Base-by-base conservation (phyloP, 2,113 vertebrate genomes). In the Prionailurus bengalensis region DNA sequence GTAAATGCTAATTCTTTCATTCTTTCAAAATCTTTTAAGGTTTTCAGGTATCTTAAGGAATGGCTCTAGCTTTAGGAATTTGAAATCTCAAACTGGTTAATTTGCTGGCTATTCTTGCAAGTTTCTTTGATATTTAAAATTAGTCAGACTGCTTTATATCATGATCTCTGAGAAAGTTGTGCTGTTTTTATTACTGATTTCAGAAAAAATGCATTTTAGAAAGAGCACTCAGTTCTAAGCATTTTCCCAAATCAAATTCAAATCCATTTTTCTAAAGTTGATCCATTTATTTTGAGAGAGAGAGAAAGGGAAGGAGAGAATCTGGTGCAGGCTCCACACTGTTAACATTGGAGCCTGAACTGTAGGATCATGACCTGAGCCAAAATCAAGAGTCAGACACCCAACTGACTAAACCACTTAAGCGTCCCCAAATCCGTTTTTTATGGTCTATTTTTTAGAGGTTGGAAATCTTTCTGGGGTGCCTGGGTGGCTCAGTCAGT, bases 101-200 rank as follows among this genome's bases (percentile, higher is more conserved):
- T 94, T 97, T 91, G 81, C 13, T 89, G 42, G 23, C 15, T 86
- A 81, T 66, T 94, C 17, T 42, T 96, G 55, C 81, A 91, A 80
- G 23, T 83, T 81, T 95, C 39, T 80, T 97, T 94, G n/a, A 95
- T 94, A 92, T 88, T 96, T 91, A 93, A 94, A 88, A 85, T n/a
- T 29, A 86, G 8, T 96, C 55, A 70, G 42, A 58, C 23, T 66
- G 27, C 15, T 96, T 93, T 92, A 51, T 78, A 39, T 74, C 19
- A 89, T 89, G 94, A 78, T 97, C 25, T 11, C 12, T 96, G 53
- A 95, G 66, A 95, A 88, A 88, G 42, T 42, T 31, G 25, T 11
- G 4, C 16, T 93, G 15, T n/a, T 63, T 55, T 89, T 92, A 74
- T 93, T 88, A 84, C 0, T 73, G 68, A 96, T 92, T 90, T 87